Percentiles rank a stretch among this genome's conserved stretches.
phyloP scores from a whole-genome alignment of 2,888 invertebrate genomes.

The Sesamia inferens region DNA sequence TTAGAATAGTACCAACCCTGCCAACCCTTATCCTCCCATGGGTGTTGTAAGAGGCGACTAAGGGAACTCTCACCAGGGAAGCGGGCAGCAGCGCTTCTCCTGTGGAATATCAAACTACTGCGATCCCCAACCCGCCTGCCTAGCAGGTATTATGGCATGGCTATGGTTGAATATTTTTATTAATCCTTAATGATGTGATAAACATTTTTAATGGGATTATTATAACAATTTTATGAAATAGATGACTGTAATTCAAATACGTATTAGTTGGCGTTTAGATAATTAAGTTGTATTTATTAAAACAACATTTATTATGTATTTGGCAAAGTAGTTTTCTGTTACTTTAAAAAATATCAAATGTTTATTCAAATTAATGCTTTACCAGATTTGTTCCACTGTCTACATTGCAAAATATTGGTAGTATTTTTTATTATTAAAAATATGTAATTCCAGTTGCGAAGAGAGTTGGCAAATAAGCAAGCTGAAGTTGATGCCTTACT shows the following conservation, averaged over 20 bases:
- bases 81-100: too few species aligned
- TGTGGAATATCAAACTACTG: too few species aligned
- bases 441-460: constrained; percentile 75
- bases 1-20: too few species aligned
- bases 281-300: not conserved
- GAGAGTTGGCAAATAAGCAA: constrained; percentile 86
- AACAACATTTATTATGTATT: too few species aligned
- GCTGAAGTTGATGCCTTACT: constrained; percentile 83
- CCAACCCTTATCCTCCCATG: too few species aligned
- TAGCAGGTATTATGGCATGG: too few species aligned
- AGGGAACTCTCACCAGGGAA: too few species aligned
- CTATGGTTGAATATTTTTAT: not conserved
- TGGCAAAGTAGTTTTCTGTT: too few species aligned
- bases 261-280: constrained; percentile 4
- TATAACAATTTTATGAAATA: constrained; percentile 4
- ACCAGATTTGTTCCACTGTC: not conserved
- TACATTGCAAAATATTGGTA: not conserved
- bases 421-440: not conserved
- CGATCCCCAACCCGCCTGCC: too few species aligned
- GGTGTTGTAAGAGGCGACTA: too few species aligned
- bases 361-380: not conserved
- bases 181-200: not conserved
- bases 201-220: not conserved
- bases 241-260: not conserved
- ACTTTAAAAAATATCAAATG: not conserved